Percentiles rank a stretch among this genome's conserved stretches.
Conservation (phyloP, 2,888 invertebrate species). For the Halocaridina rubra region DNA sequence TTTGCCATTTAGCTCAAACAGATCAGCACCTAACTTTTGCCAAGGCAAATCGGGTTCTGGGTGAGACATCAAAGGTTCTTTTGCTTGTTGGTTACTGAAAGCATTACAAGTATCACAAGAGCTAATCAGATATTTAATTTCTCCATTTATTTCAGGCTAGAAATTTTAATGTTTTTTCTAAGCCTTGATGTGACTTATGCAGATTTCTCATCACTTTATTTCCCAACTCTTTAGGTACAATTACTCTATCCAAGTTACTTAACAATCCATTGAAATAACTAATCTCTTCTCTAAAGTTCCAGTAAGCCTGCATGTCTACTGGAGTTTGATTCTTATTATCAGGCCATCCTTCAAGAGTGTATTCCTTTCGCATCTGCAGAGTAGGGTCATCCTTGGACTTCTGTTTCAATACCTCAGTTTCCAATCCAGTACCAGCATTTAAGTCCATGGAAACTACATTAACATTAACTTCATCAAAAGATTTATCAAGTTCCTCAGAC, state of each 20-base stretch:
- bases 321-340: background rate
- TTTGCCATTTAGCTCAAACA: background rate
- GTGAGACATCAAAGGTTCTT: background rate
- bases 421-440: too few relatives aligned
- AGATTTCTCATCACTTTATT: background rate
- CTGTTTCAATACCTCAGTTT: background rate
- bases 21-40: background rate
- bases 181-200: constrained; percentile 15
- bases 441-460: too few relatives aligned
- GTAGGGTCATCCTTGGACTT: background rate
- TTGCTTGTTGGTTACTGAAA: background rate
- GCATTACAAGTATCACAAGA: constrained; percentile 17
- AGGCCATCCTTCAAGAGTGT: constrained; percentile 8
- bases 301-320: background rate
- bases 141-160: background rate
- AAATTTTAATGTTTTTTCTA: constrained; percentile 3
- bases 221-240: background rate
- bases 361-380: background rate
- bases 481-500: too few relatives aligned
- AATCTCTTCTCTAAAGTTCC: too few relatives aligned
- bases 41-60: background rate
- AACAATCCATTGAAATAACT: background rate
- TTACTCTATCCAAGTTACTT: constrained; percentile 4
- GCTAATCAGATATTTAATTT: background rate
- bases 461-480: too few relatives aligned